A percentile compares a stretch with the other conserved stretches of the same genome.
These are phyloP conservation scores for Rhamnusium bicolor DNA, from an alignment of 2,888 invertebrate genomes.

Conservation along the genomic window DNA sequence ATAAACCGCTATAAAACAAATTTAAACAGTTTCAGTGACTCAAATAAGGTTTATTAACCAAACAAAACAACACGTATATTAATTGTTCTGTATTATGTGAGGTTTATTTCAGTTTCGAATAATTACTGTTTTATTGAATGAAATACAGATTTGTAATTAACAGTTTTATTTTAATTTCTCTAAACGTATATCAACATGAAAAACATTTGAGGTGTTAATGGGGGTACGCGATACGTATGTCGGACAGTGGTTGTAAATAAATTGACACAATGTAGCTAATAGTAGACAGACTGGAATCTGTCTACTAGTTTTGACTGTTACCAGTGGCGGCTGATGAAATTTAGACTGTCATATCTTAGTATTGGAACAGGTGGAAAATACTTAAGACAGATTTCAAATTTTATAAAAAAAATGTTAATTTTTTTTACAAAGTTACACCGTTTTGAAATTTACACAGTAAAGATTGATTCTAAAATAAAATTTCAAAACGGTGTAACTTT, in stretches of 20 bases:
- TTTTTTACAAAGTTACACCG: no score
- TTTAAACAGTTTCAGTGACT: slow-evolving; percentile 35
- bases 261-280: neutral
- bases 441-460: no score
- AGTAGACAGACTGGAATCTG: no score
- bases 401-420: no score
- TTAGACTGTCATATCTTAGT: no score
- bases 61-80: slow-evolving; percentile 39
- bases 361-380: no score
- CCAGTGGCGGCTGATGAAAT: no score
- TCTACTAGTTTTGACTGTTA: no score
- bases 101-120: slow-evolving; percentile 24
- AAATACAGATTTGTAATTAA: slow-evolving; percentile 20
- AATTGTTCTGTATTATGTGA: slow-evolving; percentile 32
- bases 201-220: neutral
- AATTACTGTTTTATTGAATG: slow-evolving; percentile 30
- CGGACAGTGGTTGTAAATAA: neutral
- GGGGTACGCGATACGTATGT: no score
- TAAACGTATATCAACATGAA: slow-evolving; percentile 11
- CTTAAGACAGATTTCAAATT: no score
- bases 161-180: slow-evolving; percentile 27
- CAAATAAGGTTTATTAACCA: slow-evolving; percentile 43
- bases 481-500: no score
- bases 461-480: no score
- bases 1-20: slow-evolving; percentile 28